A percentile compares a stretch with the other conserved stretches of the same genome.
Evolutionary conservation across 2,113 vertebrate species (phyloP).

Genomic region (Agelaius tricolor): DNA sequence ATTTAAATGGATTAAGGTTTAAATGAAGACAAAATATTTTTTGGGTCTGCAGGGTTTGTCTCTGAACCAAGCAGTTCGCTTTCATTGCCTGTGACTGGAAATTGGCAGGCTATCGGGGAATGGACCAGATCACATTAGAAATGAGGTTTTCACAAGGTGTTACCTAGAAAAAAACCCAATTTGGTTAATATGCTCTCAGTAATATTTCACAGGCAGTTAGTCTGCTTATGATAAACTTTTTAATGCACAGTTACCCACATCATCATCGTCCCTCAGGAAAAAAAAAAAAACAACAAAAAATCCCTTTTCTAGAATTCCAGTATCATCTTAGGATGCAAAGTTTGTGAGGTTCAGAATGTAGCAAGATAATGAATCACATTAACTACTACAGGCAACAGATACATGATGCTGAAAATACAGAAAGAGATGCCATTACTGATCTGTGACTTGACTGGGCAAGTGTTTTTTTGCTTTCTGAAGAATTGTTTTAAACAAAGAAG

Average conservation of each 20-base stretch:
- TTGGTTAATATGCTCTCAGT: not conserved
- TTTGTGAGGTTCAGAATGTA: not conserved
- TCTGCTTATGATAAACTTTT: not conserved
- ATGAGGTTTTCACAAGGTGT: not conserved
- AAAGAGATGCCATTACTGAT: not conserved
- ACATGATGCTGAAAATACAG: not conserved
- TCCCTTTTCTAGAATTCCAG: not conserved
- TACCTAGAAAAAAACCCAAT: not conserved
- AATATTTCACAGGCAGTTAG: slow-evolving; percentile 2
- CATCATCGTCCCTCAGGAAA: not conserved
- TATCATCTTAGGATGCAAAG: not conserved
- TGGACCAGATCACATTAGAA: not conserved
- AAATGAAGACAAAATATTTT: slow-evolving; percentile 70
- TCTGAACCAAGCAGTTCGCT: not conserved
- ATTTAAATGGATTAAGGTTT: slow-evolving; percentile 67
- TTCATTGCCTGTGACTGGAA: not conserved
- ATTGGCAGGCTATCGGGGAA: not conserved
- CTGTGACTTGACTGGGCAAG: not conserved
- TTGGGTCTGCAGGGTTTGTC: slow-evolving; percentile 33
- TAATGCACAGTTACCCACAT: not conserved
- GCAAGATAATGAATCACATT: not conserved
- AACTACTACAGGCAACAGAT: not conserved
- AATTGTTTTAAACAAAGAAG: not conserved
- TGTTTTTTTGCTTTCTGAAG: not conserved
- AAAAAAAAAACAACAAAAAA: too few species aligned